Evolutionary conservation across 1,140 invertebrate species (phyloP).

Genomic region (Solenopsis fugax): DNA sequence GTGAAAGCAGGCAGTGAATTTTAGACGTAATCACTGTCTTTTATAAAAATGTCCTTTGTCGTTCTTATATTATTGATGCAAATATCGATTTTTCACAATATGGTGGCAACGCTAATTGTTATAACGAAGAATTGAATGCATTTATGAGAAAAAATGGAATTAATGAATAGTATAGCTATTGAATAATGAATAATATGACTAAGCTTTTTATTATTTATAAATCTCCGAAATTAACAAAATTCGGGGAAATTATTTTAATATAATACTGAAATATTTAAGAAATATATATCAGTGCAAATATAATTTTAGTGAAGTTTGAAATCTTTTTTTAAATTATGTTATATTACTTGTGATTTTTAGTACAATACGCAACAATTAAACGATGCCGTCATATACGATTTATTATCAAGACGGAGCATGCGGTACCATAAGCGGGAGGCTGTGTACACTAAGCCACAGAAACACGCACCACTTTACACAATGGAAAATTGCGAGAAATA

Average conservation of each 20-base stretch:
- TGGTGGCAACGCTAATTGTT: conserved; percentile 61
- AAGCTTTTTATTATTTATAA: neutral
- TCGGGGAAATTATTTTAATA: neutral
- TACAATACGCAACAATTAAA: conserved; percentile 20
- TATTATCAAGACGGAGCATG: conserved; percentile 76
- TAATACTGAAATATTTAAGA: neutral
- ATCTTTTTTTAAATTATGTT: neutral
- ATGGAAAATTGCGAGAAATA: conserved; percentile 80
- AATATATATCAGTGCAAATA: neutral
- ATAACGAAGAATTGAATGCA: neutral
- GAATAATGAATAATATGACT: neutral
- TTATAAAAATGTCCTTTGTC: conserved; percentile 52
- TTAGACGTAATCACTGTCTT: conserved; percentile 69
- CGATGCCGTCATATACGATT: conserved; percentile 64
- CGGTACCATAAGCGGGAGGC: conserved; percentile 77
- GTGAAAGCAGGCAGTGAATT: conserved; percentile 71
- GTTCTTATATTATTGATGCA: conserved; percentile 64
- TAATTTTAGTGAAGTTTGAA: neutral
- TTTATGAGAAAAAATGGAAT: conserved; percentile 8
- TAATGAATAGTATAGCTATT: neutral
- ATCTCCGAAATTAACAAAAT: neutral
- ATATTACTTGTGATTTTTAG: neutral
- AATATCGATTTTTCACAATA: conserved; percentile 52
- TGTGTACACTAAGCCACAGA: conserved; percentile 82
- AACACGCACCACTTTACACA: conserved; percentile 84